Conservation (phyloP, 35 echinoderm and acorn worm genomes). For the Nesometra sesokonis region DNA sequence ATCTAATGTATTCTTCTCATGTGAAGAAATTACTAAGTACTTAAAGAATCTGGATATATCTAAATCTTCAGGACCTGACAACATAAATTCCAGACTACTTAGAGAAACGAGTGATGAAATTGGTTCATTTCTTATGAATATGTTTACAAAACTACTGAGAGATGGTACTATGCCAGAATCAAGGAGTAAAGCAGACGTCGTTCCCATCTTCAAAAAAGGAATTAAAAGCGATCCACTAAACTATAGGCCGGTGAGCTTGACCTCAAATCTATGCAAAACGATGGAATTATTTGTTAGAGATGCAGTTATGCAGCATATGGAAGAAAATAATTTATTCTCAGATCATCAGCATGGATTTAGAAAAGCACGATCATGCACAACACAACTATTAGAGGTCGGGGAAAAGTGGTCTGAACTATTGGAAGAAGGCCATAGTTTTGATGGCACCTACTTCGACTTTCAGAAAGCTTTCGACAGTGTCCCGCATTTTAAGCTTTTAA, state of each 20-base stretch:
- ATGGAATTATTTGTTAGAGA: background rate
- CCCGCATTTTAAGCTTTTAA: no score
- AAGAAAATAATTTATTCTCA: background rate
- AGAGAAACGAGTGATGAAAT: background rate
- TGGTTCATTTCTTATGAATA: background rate
- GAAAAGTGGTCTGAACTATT: background rate
- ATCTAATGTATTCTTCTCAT: no score
- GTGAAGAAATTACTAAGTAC: no score
- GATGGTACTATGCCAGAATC: background rate
- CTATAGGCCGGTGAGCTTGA: no score
- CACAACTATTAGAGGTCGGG: background rate
- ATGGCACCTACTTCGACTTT: background rate
- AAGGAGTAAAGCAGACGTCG: background rate
- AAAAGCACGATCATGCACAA: background rate
- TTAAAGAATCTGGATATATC: no score
- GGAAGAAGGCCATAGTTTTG: background rate
- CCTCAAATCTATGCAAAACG: background rate
- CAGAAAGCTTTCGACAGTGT: background rate
- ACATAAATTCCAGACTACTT: background rate
- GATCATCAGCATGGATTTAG: constrained; percentile 7
- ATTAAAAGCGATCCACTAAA: background rate
- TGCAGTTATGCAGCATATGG: background rate
- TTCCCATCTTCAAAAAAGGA: no score
- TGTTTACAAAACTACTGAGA: background rate
- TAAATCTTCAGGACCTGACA: background rate